A percentile compares a stretch with the other conserved stretches of the same genome.
Conservation (phyloP, 2,113 vertebrate species). For the Athene noctua region DNA sequence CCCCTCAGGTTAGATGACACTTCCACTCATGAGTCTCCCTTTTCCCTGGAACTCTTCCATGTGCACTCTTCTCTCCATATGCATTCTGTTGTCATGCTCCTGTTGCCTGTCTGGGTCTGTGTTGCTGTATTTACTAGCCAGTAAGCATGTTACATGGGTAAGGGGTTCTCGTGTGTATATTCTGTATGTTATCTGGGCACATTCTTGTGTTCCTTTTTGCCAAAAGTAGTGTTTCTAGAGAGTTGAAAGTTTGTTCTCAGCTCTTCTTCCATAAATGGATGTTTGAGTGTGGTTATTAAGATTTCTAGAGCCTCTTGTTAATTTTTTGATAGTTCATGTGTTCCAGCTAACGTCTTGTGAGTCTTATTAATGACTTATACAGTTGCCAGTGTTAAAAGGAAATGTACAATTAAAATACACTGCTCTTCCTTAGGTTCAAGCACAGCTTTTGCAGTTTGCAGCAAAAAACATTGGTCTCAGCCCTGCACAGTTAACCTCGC, state of each 20-base stretch:
- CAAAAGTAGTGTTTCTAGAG: neutral
- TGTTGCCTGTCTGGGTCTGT: neutral
- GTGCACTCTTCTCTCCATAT: neutral
- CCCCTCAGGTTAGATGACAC: slow-evolving; percentile 89
- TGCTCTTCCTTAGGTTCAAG: slow-evolving; percentile 88
- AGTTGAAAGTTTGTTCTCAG: neutral
- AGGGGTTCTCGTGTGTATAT: neutral
- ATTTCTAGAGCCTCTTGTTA: neutral
- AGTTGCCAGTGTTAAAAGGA: neutral
- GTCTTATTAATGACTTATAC: neutral
- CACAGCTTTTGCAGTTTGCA: slow-evolving; percentile 99
- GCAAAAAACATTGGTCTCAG: slow-evolving; percentile 99
- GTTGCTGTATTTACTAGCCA: neutral
- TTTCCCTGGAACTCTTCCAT: neutral
- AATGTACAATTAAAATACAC: neutral
- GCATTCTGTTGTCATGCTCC: neutral
- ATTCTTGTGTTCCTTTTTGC: neutral
- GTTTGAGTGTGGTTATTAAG: neutral
- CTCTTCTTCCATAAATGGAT: neutral
- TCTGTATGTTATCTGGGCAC: neutral
- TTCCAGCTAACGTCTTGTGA: neutral
- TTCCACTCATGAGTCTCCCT: neutral
- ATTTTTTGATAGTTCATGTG: neutral
- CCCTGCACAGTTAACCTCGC: slow-evolving; percentile 99
- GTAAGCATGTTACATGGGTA: neutral